Conservation (phyloP, 2,113 vertebrate species). For the Heteronetta atricapilla region DNA sequence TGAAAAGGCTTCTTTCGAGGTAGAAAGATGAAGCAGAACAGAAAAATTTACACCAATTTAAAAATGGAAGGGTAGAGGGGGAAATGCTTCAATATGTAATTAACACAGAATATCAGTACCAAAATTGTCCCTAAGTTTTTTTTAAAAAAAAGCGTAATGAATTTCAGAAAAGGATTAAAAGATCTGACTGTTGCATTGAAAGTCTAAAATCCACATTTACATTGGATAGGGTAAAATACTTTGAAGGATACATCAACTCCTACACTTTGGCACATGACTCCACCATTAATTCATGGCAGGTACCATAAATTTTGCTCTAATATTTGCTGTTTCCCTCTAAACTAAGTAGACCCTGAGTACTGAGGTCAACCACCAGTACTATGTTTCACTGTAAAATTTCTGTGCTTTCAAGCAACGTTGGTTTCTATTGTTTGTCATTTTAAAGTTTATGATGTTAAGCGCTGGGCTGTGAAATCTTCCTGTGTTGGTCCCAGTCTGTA, state of each 20-base stretch:
- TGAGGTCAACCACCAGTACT: not conserved
- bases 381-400: not conserved
- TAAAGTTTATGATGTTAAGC: not conserved
- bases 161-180: not conserved
- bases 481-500: not conserved
- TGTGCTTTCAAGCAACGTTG: not conserved
- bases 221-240: not conserved
- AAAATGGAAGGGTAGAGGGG: not conserved
- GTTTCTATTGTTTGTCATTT: conserved; percentile 8
- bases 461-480: not conserved
- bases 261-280: not conserved
- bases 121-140: not conserved
- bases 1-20: no score
- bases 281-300: not conserved
- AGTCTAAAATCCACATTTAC: not conserved
- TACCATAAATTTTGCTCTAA: not conserved
- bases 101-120: not conserved
- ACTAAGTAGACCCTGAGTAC: not conserved
- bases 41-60: not conserved
- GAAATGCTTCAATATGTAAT: not conserved
- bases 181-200: not conserved
- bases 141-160: not conserved
- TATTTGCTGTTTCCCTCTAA: not conserved
- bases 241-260: not conserved
- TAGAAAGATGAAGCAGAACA: not conserved